Evolutionary conservation across 2,113 vertebrate genomes (phyloP), one percentile per base, ranked within the genome.

Genomic region (Oreochromis aureus): DNA sequence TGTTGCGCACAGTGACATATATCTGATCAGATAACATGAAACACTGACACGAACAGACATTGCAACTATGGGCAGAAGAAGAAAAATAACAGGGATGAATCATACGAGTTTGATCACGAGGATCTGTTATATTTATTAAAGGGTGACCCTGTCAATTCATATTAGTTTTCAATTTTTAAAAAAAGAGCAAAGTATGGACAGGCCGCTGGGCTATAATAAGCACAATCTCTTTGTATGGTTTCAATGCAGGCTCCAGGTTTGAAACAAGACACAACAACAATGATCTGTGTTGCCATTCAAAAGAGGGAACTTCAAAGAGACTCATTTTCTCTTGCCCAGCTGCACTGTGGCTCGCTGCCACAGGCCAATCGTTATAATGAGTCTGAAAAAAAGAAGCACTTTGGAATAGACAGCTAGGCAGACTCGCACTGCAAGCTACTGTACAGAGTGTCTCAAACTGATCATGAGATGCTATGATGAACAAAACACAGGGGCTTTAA

Each of bases 271-370:
- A 87, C 61, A 89, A 82, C 86, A 93, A 89, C 76, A 88, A 56
- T n/a, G 12, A 89, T 89, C 84, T 76, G 81, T 82, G 89, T 87
- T 88, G 88, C 84, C 89, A 90, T 90, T 92, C 89, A 87, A 91
- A 92, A 78, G 56, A 79, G 66, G 83, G 44, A 93, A 92, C 94
- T 93, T 94, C 92, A 95, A 94, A 94, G 93, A 88, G 81, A 3
- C 87, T 88, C 11, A 87, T 93, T 93, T 90, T 89, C 90, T 91
- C 89, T 84, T 80, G 87, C 86, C 90, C 88, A 87, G 91, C 91
- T 91, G 91, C 85, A 91, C 51, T 71, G 93, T 89, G 87, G 83
- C 85, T 88, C 4, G 44, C 86, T 89, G 91, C 92, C 89, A 89
- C 7, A 10, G 91, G 91, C 89, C 90, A 87, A 93, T 93, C 89